Conservation (phyloP, 2,797 vertebrate genomes). For the Enteromius anoplus region DNA sequence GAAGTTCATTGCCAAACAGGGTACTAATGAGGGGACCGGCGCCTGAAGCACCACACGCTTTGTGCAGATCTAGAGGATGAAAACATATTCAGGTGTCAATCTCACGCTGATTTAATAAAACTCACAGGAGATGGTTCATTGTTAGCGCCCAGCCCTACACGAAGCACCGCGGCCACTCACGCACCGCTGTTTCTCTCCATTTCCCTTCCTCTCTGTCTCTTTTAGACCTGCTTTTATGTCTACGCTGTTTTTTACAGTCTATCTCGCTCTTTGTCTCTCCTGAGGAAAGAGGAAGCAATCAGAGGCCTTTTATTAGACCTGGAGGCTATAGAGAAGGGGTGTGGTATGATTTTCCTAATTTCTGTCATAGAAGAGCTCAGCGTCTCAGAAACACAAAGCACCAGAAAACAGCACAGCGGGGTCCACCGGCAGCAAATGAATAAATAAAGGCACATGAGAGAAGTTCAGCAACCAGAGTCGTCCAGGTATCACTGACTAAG, state of each 20-base stretch:
- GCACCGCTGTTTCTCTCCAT: slow-evolving; percentile 22
- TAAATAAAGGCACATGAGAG: slow-evolving; percentile 51
- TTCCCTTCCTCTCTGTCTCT: slow-evolving; percentile 24
- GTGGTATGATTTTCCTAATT: slow-evolving; percentile 57
- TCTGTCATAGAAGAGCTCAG: slow-evolving; percentile 52
- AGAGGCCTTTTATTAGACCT: slow-evolving; percentile 64
- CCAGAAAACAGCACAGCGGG: slow-evolving; percentile 45
- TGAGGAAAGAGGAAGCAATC: slow-evolving; percentile 65
- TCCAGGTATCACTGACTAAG: slow-evolving; percentile 39
- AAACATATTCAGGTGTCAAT: slow-evolving; percentile 81
- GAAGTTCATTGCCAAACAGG: slow-evolving; percentile 61
- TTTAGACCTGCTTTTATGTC: slow-evolving; percentile 43
- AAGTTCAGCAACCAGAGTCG: slow-evolving; percentile 40
- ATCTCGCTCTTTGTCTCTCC: slow-evolving; percentile 55
- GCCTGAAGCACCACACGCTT: slow-evolving; percentile 57
- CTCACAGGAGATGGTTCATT: slow-evolving; percentile 73
- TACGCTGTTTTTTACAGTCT: slow-evolving; percentile 33
- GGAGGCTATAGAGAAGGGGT: slow-evolving; percentile 58
- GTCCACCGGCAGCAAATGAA: slow-evolving; percentile 40
- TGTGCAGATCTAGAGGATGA: slow-evolving; percentile 71
- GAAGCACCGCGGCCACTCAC: slow-evolving; percentile 19
- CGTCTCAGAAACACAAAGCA: slow-evolving; percentile 50
- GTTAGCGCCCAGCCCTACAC: slow-evolving; percentile 55
- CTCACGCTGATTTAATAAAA: slow-evolving; percentile 75
- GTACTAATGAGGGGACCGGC: slow-evolving; percentile 58